These are phyloP conservation scores for Tetranychus piercei DNA, from an alignment of 2,888 invertebrate genomes.

Conservation along the genomic window DNA sequence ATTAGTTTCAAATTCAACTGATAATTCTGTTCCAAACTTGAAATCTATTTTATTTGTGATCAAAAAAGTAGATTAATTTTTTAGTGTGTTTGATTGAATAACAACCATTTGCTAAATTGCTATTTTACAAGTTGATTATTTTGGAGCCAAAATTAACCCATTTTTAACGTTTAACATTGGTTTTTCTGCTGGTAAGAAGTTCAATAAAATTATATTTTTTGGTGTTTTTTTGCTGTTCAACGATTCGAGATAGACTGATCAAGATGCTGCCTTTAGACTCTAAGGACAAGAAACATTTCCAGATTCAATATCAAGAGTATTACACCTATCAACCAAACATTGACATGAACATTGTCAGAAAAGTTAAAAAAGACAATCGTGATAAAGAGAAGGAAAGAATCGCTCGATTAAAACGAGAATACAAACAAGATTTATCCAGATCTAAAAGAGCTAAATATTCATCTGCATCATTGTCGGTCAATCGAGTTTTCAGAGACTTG, in stretches of 20 bases:
- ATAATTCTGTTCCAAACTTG: not conserved
- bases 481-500: conserved; percentile 4
- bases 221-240: no score
- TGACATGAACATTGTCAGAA: not conserved
- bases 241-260: not conserved
- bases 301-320: not conserved
- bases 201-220: not conserved
- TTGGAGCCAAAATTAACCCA: no score
- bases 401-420: conserved; percentile 8
- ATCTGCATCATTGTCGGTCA: conserved; percentile 5
- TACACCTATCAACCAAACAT: not conserved
- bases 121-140: no score
- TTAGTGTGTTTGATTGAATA: not conserved
- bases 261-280: not conserved
- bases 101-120: no score
- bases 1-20: not conserved
- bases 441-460: conserved; percentile 13
- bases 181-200: no score
- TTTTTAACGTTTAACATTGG: no score
- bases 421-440: conserved; percentile 10
- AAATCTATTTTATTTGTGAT: not conserved
- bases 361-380: not conserved
- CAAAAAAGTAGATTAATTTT: no score
- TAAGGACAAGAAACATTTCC: not conserved
- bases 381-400: not conserved